phyloP scores from a whole-genome alignment of 1,140 invertebrate genomes.

The Euglossa dilemma region DNA sequence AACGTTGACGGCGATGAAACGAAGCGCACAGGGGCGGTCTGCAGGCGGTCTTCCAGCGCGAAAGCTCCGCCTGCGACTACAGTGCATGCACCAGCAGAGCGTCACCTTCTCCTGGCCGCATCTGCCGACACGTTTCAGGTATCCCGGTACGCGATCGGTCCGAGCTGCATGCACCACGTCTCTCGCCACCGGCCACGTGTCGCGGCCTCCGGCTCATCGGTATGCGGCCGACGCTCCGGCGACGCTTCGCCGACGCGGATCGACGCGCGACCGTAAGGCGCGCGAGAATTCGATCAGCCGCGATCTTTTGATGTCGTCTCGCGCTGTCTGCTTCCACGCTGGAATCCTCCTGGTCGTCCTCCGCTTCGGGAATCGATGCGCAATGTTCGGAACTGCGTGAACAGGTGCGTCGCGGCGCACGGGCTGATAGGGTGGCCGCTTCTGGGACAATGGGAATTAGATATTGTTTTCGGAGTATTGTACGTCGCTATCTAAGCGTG shows the following conservation, averaged over 20 bases:
- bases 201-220: slow-evolving; percentile 23
- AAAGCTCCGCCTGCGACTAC: slow-evolving; percentile 72
- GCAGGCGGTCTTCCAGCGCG: slow-evolving; percentile 69
- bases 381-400: not conserved
- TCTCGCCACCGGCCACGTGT: slow-evolving; percentile 39
- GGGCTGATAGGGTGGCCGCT: not conserved
- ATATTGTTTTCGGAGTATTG: slow-evolving; percentile 10
- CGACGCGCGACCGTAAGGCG: not conserved
- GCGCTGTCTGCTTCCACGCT: not conserved
- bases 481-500: not conserved
- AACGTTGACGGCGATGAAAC: slow-evolving; percentile 62
- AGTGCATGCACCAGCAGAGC: slow-evolving; percentile 60
- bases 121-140: slow-evolving; percentile 38
- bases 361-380: not conserved
- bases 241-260: no score
- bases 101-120: slow-evolving; percentile 45
- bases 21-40: slow-evolving; percentile 66
- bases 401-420: not conserved
- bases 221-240: slow-evolving; percentile 28
- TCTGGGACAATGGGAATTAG: not conserved
- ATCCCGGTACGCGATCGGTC: not conserved
- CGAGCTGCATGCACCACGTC: not conserved
- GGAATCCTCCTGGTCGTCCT: not conserved
- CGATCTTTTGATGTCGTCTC: not conserved
- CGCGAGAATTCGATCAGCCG: slow-evolving; percentile 29